Evolutionary conservation across 1,140 invertebrate species (phyloP).

Genomic region (Hesperophylax magnus): DNA sequence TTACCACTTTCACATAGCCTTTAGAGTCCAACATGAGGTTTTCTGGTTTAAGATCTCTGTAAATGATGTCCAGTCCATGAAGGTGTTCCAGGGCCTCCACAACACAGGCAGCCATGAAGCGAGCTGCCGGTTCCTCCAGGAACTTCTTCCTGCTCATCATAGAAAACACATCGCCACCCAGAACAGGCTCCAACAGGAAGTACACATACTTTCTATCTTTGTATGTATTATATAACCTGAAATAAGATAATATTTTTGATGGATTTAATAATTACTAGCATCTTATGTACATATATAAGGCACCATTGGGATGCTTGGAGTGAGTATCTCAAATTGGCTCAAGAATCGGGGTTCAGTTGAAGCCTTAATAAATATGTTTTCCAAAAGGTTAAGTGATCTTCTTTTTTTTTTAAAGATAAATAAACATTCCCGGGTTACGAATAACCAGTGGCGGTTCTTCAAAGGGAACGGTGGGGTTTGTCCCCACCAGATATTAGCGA

Average conservation of each 20-base stretch:
- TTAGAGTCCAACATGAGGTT: conserved; percentile 90
- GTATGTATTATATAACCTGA: conserved; percentile 92
- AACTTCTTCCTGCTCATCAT: conserved; percentile 86
- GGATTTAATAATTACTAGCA: too few species aligned
- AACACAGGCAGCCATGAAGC: conserved; percentile 93
- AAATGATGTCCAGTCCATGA: conserved; percentile 89
- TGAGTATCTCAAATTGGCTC: too few species aligned
- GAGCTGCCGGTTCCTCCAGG: conserved; percentile 88
- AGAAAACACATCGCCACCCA: conserved; percentile 98
- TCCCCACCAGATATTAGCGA: too few species aligned
- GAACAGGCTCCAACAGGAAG: conserved; percentile 96
- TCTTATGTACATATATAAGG: too few species aligned
- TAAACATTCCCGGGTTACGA: too few species aligned
- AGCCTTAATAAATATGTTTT: too few species aligned
- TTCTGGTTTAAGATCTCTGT: conserved; percentile 97
- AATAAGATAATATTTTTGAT: conserved; percentile 45
- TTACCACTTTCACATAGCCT: conserved; percentile 93
- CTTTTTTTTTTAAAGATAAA: too few species aligned
- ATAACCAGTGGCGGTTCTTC: too few species aligned
- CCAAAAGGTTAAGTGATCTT: too few species aligned
- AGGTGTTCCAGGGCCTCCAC: conserved; percentile 93
- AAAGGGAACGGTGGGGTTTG: too few species aligned
- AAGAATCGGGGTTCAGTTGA: too few species aligned
- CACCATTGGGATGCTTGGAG: too few species aligned
- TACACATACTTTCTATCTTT: conserved; percentile 97